Evolutionary conservation across 2,797 vertebrate species (phyloP), one percentile per base, ranked within the genome.

Genomic region (Dromococcyx pavoninus): DNA sequence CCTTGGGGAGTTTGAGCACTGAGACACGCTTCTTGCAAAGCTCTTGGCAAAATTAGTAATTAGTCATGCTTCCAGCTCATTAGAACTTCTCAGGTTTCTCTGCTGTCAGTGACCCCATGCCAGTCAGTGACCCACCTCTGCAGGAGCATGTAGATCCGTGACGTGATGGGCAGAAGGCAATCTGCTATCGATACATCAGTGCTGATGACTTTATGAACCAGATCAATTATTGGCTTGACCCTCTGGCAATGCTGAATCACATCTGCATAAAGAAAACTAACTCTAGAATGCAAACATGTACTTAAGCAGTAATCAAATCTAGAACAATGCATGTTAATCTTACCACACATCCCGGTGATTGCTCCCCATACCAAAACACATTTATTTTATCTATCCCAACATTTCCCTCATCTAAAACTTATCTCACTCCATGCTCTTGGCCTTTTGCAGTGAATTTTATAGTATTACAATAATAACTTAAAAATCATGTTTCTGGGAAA

Each of bases 91-190:
- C 32, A 75, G 67, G n/a, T 2, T 39, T 16, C 71, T 56, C 48
- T 3, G 0, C 57, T 57, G 28, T 25, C 17, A 41, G 21, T 50
- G n/a, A 32, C 54, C 39, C 48, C 51, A 21, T 18, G 25, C n/a
- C 5, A 2, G 18, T 5, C 48, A 41, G 32, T 4, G 16, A 67
- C 80, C 96, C 93, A 99, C 99, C 99, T 98, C 97, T 99, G 99
- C 89, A 99, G 97, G 88, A 99, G 95, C 99, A 99, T 99, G 97
- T 99, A 99, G 96, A 99, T 99, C 39, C 99, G 99, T 5, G 99
- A 99, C 0, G 99, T 99, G 95, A 99, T 99, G 4, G 99, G 99
- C 93, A 99, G 92, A 61, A 99, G 98, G 82, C 98, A 99, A 89
- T 99, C 99, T 0, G 99, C 99, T 96, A 99, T 98, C 0, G 99